Conservation (phyloP, 2,888 invertebrate genomes). For the Eilema depressum region DNA sequence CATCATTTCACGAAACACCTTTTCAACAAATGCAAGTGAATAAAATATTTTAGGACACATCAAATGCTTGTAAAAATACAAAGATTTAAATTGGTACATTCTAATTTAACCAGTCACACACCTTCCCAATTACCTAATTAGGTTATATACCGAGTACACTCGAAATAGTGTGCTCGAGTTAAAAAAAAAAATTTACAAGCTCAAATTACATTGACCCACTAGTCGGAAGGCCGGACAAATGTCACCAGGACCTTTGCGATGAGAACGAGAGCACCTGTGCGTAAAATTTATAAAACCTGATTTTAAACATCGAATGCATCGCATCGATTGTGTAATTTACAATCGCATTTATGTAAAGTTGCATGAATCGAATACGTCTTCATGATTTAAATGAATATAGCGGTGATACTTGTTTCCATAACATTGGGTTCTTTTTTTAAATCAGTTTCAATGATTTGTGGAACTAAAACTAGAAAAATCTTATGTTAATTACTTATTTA, state of each 20-base stretch:
- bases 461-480: no score
- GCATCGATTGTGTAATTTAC: constrained; percentile 30
- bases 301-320: constrained; percentile 23
- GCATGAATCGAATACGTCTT: constrained; percentile 8
- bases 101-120: constrained; percentile 17
- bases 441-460: neutral
- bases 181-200: constrained; percentile 29
- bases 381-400: neutral
- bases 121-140: constrained; percentile 17
- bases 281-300: constrained; percentile 56
- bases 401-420: neutral
- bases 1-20: no score
- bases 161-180: constrained; percentile 34
- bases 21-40: no score
- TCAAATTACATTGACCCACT: constrained; percentile 74
- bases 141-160: constrained; percentile 28
- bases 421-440: neutral
- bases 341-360: constrained; percentile 26
- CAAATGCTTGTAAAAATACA: neutral
- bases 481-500: no score
- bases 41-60: neutral
- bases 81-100: neutral
- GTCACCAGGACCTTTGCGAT: constrained; percentile 81
- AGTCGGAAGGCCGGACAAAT: constrained; percentile 76
- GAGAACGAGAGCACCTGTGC: constrained; percentile 73